Percentiles rank a stretch among this genome's conserved stretches.
Conservation (phyloP, 2,888 invertebrate genomes). For the Eremobia ochroleuca region DNA sequence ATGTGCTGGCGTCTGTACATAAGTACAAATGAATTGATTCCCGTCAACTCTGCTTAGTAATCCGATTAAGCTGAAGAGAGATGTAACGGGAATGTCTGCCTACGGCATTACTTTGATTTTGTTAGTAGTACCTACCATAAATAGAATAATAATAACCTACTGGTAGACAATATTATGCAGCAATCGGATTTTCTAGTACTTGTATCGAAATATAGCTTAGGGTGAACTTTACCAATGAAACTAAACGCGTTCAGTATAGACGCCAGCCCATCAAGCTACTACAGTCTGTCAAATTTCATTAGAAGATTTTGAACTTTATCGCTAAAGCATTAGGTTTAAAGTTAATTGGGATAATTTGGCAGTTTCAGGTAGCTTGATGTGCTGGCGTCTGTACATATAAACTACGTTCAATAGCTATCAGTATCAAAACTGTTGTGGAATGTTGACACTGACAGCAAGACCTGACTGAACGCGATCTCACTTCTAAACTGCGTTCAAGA, state of each 20-base stretch:
- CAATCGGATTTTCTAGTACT: background rate
- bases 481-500: no score
- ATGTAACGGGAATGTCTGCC: conserved; percentile 76
- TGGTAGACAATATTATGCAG: background rate
- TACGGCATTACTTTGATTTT: conserved; percentile 62
- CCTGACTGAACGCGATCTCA: no score
- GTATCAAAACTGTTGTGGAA: background rate
- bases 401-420: background rate
- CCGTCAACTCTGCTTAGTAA: conserved; percentile 82
- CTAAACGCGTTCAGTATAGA: background rate
- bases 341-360: no score
- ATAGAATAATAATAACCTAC: no score
- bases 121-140: conserved; percentile 25
- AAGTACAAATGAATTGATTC: conserved; percentile 81
- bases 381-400: background rate
- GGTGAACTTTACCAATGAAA: background rate
- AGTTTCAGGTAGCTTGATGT: no score
- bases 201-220: background rate
- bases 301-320: no score
- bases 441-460: background rate
- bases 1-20: no score
- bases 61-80: conserved; percentile 87
- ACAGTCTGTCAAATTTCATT: no score
- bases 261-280: no score
- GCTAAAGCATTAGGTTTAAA: no score